Percentiles rank a stretch among this genome's conserved stretches.
phyloP scores from a whole-genome alignment of 2,888 invertebrate genomes.

The Glyphotaelius pellucidus region DNA sequence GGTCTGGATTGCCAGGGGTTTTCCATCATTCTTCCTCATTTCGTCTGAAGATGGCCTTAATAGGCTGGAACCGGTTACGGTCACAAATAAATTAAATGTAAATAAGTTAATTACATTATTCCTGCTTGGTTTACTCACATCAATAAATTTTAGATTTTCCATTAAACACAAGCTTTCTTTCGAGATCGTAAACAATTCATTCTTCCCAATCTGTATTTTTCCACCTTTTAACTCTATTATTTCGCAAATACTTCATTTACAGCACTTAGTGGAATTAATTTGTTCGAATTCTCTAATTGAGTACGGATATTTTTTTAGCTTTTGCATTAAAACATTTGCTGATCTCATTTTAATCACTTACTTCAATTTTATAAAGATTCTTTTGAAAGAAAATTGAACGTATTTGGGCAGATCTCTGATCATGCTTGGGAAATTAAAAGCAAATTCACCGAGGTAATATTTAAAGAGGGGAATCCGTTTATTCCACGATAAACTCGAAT shows the following conservation, averaged over 20 bases:
- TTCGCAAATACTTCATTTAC: not conserved
- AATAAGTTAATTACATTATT: too few species aligned
- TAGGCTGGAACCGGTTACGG: too few species aligned
- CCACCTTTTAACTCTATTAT: not conserved
- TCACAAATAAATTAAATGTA: too few species aligned
- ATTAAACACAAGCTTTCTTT: not conserved
- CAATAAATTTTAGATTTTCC: not conserved
- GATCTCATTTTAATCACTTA: not conserved
- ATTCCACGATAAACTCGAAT: too few species aligned
- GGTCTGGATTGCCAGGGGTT: too few species aligned
- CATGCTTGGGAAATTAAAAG: too few species aligned
- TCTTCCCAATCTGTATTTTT: not conserved
- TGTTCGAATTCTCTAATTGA: not conserved
- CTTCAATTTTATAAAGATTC: not conserved
- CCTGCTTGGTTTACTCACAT: not conserved
- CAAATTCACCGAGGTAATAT: too few species aligned
- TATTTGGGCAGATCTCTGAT: too few species aligned
- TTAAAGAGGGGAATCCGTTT: too few species aligned
- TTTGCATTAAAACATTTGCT: not conserved
- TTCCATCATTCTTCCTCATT: too few species aligned
- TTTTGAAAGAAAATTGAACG: too few species aligned
- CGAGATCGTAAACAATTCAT: not conserved
- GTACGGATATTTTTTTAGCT: not conserved
- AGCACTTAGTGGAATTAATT: not conserved
- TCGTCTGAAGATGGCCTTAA: too few species aligned